These are phyloP conservation scores for Drosophila austrosaltans DNA, from an alignment of 2,888 invertebrate species.

Conservation along the genomic window DNA sequence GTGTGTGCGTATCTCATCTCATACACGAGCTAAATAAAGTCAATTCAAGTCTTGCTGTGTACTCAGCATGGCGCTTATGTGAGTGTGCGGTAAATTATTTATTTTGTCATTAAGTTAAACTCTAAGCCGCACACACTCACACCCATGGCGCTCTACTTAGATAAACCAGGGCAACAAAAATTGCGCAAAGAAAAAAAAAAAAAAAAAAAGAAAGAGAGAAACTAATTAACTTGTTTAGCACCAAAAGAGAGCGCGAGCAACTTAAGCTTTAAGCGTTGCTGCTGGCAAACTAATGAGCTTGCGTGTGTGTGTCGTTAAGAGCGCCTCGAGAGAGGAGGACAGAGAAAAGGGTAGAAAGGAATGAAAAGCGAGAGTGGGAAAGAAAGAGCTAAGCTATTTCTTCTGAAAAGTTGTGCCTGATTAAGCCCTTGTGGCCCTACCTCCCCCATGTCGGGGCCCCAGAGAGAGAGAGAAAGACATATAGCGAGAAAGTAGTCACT, in stretches of 20 bases:
- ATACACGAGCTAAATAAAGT: conserved; percentile 58
- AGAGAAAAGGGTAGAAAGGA: conserved; percentile 11
- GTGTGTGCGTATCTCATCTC: conserved; percentile 1
- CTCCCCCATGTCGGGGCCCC: not conserved
- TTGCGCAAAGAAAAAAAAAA: conserved; percentile 47
- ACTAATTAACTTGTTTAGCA: conserved; percentile 78
- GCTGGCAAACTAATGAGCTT: conserved; percentile 68
- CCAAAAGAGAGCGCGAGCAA: conserved; percentile 54
- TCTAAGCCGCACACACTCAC: conserved; percentile 49
- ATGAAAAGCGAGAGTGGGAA: conserved; percentile 4
- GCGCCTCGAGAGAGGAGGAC: conserved; percentile 21
- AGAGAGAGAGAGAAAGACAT: conserved; percentile 14
- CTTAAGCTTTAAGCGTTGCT: conserved; percentile 45
- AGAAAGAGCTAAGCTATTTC: conserved; percentile 35
- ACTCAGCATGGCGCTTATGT: conserved; percentile 28
- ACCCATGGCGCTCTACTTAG: conserved; percentile 1
- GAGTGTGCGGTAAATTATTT: conserved; percentile 69
- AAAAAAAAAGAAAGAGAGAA: conserved; percentile 55
- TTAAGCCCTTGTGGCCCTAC: conserved; percentile 47
- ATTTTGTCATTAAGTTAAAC: conserved; percentile 78
- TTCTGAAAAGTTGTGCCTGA: conserved; percentile 51
- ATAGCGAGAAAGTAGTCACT: conserved; percentile 12
- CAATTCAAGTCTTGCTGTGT: conserved; percentile 57
- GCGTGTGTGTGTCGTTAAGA: conserved; percentile 39
- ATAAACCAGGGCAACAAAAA: conserved; percentile 47